Percentiles rank a stretch among this genome's conserved stretches.
Conservation (phyloP, 2,113 vertebrate species). For the Xiphias gladius region DNA sequence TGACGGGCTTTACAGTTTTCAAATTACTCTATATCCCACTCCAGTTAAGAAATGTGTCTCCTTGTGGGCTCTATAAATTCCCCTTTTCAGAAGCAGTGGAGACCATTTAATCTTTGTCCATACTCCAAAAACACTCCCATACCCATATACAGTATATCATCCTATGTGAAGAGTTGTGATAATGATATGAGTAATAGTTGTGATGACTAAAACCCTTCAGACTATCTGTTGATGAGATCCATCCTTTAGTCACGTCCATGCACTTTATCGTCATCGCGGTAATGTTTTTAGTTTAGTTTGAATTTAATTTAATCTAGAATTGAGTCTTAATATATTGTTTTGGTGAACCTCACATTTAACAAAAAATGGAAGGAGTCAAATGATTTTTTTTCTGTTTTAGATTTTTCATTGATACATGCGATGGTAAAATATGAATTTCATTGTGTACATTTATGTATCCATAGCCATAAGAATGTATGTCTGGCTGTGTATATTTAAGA, state of each 20-base stretch:
- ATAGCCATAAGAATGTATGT: neutral
- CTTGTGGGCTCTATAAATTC: slow-evolving; percentile 49
- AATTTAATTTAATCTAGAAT: neutral
- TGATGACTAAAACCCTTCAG: slow-evolving; percentile 41
- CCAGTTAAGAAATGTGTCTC: slow-evolving; percentile 57
- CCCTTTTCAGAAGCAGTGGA: slow-evolving; percentile 37
- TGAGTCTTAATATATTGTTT: slow-evolving; percentile 10
- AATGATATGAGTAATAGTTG: slow-evolving; percentile 34
- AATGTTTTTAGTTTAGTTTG: neutral
- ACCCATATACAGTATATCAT: slow-evolving; percentile 13
- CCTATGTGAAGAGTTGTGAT: slow-evolving; percentile 29
- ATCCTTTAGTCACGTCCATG: slow-evolving; percentile 5
- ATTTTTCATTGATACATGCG: neutral
- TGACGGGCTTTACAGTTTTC: slow-evolving; percentile 35
- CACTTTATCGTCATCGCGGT: neutral
- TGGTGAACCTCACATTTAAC: neutral
- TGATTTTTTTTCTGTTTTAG: neutral
- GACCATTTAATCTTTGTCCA: slow-evolving; percentile 47
- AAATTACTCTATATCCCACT: slow-evolving; percentile 47
- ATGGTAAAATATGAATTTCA: neutral
- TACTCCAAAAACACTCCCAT: slow-evolving; percentile 38
- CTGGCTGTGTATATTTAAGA: slow-evolving; percentile 24
- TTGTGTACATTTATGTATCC: neutral
- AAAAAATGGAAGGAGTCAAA: neutral
- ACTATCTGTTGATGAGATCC: slow-evolving; percentile 26